Percentiles rank a stretch among this genome's conserved stretches.
phyloP scores from a whole-genome alignment of 2,113 vertebrate genomes.

The Puffinus mauretanicus region DNA sequence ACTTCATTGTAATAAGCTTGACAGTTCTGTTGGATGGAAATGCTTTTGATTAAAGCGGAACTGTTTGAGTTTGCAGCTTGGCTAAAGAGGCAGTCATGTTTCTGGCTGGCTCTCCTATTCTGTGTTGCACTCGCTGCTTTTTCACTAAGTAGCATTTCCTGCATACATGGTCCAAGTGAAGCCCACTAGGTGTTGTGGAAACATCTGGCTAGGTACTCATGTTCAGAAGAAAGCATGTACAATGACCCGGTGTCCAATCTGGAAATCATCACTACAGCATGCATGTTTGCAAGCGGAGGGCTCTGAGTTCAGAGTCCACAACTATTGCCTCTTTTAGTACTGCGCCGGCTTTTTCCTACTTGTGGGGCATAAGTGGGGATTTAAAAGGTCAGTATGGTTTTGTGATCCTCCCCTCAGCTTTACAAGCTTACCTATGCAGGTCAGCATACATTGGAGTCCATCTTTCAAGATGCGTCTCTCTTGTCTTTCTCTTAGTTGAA shows the following conservation, averaged over 20 bases:
- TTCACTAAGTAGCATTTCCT: background rate
- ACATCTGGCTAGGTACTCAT: background rate
- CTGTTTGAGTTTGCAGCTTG: background rate
- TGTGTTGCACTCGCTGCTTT: fast-evolving
- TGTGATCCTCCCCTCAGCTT: background rate
- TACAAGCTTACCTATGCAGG: background rate
- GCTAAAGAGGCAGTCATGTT: background rate
- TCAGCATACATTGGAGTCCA: background rate
- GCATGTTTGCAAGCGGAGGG: background rate
- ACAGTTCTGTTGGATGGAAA: background rate
- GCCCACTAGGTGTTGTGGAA: background rate
- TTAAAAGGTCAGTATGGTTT: background rate
- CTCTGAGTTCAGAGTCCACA: background rate
- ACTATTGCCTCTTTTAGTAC: background rate
- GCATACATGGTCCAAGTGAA: background rate
- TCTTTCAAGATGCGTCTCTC: background rate
- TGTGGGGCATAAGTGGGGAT: background rate
- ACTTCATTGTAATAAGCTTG: background rate
- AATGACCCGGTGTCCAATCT: background rate
- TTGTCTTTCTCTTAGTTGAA: background rate
- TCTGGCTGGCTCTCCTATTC: background rate
- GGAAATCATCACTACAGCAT: background rate
- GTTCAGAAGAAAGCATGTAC: background rate
- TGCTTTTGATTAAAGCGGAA: background rate
- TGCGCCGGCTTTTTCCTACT: background rate